These are phyloP conservation scores for Sturmia bella DNA, from an alignment of 2,888 invertebrate species.

Conservation along the genomic window DNA sequence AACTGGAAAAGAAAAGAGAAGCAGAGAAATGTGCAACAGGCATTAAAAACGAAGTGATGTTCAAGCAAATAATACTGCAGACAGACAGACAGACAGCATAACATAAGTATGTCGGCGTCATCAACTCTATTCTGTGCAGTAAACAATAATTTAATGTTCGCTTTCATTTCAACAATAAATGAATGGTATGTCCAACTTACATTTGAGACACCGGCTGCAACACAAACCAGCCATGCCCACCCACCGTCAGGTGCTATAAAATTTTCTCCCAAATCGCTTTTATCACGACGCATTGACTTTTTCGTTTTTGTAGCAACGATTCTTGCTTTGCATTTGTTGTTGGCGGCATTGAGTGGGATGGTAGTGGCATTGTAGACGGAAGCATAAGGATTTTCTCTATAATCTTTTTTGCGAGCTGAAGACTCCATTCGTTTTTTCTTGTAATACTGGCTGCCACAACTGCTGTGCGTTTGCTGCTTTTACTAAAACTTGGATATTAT, in stretches of 20 bases:
- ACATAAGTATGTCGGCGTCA: not conserved
- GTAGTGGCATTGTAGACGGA: constrained; percentile 75
- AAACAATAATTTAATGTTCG: not conserved
- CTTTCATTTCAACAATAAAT: not conserved
- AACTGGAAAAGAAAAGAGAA: constrained; percentile 82
- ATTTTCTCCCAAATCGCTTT: constrained; percentile 82
- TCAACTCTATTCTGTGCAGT: not conserved
- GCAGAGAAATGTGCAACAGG: constrained; percentile 74
- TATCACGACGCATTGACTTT: constrained; percentile 81
- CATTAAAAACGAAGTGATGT: constrained; percentile 6
- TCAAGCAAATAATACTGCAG: constrained; percentile 29
- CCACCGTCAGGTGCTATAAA: constrained; percentile 89
- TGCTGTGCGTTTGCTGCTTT: not conserved
- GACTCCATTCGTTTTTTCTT: constrained; percentile 49
- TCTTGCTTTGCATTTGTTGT: constrained; percentile 58
- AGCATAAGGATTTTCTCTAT: constrained; percentile 63
- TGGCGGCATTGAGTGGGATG: constrained; percentile 73
- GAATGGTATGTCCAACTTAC: constrained; percentile 84
- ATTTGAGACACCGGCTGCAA: constrained; percentile 88
- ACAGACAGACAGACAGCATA: not conserved
- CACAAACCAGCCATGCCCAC: constrained; percentile 88
- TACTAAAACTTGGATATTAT: not conserved
- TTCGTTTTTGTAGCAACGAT: constrained; percentile 64
- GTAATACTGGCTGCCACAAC: not conserved
- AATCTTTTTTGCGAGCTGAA: constrained; percentile 35